Conservation (phyloP, 2,113 vertebrate genomes). For the Callipepla californica region DNA sequence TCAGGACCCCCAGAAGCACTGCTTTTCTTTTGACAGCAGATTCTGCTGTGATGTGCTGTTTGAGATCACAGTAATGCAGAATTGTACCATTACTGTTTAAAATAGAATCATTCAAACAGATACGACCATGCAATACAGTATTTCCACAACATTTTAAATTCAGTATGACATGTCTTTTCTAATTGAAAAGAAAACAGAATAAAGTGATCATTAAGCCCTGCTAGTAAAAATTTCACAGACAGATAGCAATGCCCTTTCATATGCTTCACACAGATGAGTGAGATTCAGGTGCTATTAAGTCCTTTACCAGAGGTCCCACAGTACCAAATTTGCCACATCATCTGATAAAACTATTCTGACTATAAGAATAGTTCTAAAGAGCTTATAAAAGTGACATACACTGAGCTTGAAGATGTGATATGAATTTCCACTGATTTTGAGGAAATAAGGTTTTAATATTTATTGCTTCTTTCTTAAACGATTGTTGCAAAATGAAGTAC, state of each 20-base stretch:
- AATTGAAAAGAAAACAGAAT: neutral
- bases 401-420: neutral
- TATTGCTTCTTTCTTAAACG: neutral
- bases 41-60: neutral
- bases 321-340: neutral
- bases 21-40: neutral
- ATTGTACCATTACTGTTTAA: neutral
- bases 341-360: neutral
- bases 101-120: neutral
- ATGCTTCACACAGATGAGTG: neutral
- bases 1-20: neutral
- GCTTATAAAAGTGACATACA: neutral
- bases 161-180: neutral
- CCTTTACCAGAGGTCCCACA: neutral
- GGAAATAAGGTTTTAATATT: neutral
- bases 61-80: neutral
- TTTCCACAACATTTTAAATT: slow-evolving; percentile 10
- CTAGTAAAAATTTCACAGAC: neutral
- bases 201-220: neutral
- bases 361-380: neutral
- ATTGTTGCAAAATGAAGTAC: neutral
- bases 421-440: neutral
- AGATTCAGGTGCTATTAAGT: neutral
- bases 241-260: neutral
- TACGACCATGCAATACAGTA: neutral